phyloP scores from a whole-genome alignment of 2,888 invertebrate genomes.

The Nebria brevicollis region DNA sequence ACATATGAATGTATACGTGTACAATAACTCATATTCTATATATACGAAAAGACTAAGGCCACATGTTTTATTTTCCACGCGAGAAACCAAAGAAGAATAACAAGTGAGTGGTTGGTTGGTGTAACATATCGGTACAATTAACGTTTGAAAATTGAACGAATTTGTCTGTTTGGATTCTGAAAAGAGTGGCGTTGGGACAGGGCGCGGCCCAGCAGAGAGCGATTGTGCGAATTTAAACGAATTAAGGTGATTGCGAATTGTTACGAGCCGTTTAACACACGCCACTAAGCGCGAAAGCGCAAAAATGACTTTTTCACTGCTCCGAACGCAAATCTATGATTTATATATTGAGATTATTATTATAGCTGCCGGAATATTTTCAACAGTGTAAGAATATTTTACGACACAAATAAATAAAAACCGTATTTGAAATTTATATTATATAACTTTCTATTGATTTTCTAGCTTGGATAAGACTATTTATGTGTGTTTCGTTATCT shows the following conservation, averaged over 20 bases:
- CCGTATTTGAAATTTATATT: neutral
- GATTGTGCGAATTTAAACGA: neutral
- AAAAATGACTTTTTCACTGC: neutral
- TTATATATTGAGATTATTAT: no score
- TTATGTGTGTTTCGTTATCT: slow-evolving; percentile 37
- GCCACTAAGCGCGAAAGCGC: neutral
- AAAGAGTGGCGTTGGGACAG: neutral
- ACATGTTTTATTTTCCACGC: neutral
- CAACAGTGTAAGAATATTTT: no score
- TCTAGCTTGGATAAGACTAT: slow-evolving; percentile 6
- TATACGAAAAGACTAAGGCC: neutral
- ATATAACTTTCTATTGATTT: slow-evolving; percentile 15
- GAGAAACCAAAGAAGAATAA: neutral
- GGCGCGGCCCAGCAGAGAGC: neutral
- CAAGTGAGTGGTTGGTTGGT: neutral
- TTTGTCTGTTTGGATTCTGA: neutral
- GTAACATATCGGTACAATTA: neutral
- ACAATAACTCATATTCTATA: neutral
- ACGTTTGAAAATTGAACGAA: slow-evolving; percentile 1
- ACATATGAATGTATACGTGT: neutral
- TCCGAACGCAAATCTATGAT: no score
- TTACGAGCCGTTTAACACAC: neutral
- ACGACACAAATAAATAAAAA: no score
- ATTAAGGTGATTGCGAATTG: neutral
- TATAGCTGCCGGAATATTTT: no score